Evolutionary conservation across 1,140 invertebrate species (phyloP), one percentile per base, ranked within the genome.

Genomic region (Drosophila littoralis): DNA sequence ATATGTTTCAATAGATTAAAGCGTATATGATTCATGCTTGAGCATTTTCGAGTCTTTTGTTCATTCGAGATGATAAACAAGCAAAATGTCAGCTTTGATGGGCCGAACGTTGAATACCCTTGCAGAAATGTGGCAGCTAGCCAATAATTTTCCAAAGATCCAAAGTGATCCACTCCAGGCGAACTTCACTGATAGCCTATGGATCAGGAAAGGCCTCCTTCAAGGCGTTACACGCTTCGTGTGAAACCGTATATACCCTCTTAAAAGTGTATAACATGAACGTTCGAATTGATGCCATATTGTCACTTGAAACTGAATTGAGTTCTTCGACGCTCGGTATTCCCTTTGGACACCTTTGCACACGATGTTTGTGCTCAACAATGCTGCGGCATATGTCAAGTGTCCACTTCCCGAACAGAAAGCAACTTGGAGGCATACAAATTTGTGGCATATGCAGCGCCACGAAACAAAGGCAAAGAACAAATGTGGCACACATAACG

Each of bases 401-500:
- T 50, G 13, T 28, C 10, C n/a, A 58, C 36, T 50, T 50, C 32
- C 32, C 6, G 40, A 12, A 42, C 13, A 57, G 15, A 22, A 40
- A 15, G 13, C 15, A 15, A 6, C 46, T 51, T 35, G 52, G 9
- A 22, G 52, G 60, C 55, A 60, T 52, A 28, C 7, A 52, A 43
- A 52, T 35, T 52, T 13, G 51, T 55, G 15, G 32, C 51, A 57
- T 50, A 48, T 64, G 68, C 60, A 40, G 7, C 9, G 22, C n/a
- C 35, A 33, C 22, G 36, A 43, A 9, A 15, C 45, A 50, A 52
- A 42, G 61, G 48, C 42, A 60, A 54, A 61, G 22, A 63, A 32
- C 36, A 55, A 43, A 57, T 65, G 52, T 65, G 61, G 61, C 69
- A 71, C 69, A 50, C 55, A 57, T 38, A 12, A 8, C 33, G 13